phyloP scores from a whole-genome alignment of 1,140 invertebrate species.

The Drosophila sproati region DNA sequence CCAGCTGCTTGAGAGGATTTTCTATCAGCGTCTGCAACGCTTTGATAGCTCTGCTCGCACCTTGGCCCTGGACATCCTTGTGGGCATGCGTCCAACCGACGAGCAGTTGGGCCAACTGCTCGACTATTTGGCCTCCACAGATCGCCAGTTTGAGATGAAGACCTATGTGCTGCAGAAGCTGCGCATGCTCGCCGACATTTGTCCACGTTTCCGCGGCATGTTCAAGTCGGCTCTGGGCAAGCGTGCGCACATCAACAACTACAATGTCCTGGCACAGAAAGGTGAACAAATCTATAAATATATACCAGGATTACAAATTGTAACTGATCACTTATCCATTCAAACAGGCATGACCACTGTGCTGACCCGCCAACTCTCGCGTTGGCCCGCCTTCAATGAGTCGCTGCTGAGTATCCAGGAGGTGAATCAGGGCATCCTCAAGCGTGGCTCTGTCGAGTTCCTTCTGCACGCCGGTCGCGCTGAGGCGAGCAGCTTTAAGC shows the following conservation, averaged over 20 bases:
- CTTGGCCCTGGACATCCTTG: slow-evolving; percentile 90
- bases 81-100: slow-evolving; percentile 86
- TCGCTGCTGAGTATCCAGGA: slow-evolving; percentile 91
- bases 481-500: slow-evolving; percentile 86
- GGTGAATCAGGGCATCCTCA: slow-evolving; percentile 90
- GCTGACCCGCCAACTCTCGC: slow-evolving; percentile 87
- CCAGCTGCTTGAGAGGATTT: slow-evolving; percentile 86
- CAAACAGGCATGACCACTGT: slow-evolving; percentile 88
- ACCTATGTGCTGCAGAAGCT: slow-evolving; percentile 89
- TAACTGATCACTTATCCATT: no score
- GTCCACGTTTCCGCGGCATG: slow-evolving; percentile 84
- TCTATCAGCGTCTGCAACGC: slow-evolving; percentile 87
- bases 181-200: slow-evolving; percentile 86
- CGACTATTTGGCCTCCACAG: slow-evolving; percentile 85
- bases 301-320: no score
- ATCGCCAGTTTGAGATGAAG: slow-evolving; percentile 88
- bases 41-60: slow-evolving; percentile 90
- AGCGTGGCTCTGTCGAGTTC: slow-evolving; percentile 91
- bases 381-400: slow-evolving; percentile 88
- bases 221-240: slow-evolving; percentile 83
- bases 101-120: slow-evolving; percentile 86
- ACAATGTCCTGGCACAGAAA: slow-evolving; percentile 88
- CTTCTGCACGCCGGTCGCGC: slow-evolving; percentile 86
- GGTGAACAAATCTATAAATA: slow-evolving; percentile 69
- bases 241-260: slow-evolving; percentile 87